These are phyloP conservation scores for Engystomops pustulosus DNA, from an alignment of 2,113 vertebrate species.

Conservation along the genomic window DNA sequence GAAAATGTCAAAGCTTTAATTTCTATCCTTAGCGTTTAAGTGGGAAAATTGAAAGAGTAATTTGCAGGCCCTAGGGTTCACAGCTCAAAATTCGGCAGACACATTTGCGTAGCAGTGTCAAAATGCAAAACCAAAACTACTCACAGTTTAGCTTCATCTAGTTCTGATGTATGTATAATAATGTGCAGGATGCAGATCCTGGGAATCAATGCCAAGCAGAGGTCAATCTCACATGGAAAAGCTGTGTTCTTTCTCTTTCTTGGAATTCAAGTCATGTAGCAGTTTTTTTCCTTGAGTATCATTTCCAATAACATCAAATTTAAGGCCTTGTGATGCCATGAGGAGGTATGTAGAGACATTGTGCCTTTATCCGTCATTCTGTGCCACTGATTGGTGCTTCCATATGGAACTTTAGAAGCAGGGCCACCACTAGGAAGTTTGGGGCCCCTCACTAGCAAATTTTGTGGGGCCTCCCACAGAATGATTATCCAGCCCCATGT, in stretches of 20 bases:
- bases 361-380: too few species aligned
- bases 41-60: slow-evolving; percentile 42
- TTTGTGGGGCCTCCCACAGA: too few species aligned
- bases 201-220: background rate
- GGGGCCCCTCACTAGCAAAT: too few species aligned
- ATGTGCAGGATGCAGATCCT: background rate
- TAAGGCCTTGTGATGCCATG: background rate
- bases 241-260: background rate
- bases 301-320: background rate
- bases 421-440: too few species aligned
- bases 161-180: background rate
- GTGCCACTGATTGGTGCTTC: too few species aligned
- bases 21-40: slow-evolving; percentile 42
- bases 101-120: background rate
- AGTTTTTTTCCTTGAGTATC: background rate
- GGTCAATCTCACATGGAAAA: background rate
- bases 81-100: background rate
- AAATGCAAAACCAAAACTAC: background rate
- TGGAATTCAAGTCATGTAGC: background rate
- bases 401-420: too few species aligned
- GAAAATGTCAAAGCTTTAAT: slow-evolving; percentile 47
- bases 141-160: background rate
- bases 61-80: slow-evolving; percentile 14
- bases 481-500: too few species aligned
- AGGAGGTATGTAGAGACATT: background rate